Evolutionary conservation across 1,140 invertebrate genomes (phyloP), one percentile per base, ranked within the genome.

Genomic region (Temnothorax longispinosus): DNA sequence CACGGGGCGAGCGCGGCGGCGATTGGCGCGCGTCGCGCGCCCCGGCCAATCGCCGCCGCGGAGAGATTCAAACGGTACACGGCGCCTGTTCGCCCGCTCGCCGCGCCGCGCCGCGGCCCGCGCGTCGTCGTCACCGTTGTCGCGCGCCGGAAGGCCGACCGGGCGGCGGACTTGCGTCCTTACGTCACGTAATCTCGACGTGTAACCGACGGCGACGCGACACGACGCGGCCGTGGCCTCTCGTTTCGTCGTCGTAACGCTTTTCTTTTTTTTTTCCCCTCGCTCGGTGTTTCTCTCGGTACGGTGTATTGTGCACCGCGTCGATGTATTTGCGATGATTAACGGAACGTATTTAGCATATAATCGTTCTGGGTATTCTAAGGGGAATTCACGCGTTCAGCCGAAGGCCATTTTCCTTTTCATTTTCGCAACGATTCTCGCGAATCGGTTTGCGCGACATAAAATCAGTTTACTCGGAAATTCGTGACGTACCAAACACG

Each of bases 41-140:
- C 10, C 1, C 60, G n/a, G 47, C 89, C 91, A 91, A 91, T 91
- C 76, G 67, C 8, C 21, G 62, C 87, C 76, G 64, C 69, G 15
- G 87, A 86, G 89, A 88, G 91, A 92, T 91, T 90, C 88, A 85
- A 92, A 91, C 88, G 91, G 89, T 87, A 77, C 62, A 88, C 64
- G 80, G 18, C 64, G 78, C 41, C 54, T 52, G 77, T 18, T 41
- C 35, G 56, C 41, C 47, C 21, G 41, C 56, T 2, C 78, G 8
- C 21, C 56, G 27, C 69, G 32, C 56, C 74, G 10, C 38, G 60
- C 72, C 38, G 54, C 41, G 21, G 11, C 41, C n/a, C 54, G 18
- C 21, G 0, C 54, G 27, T 27, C 27, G 41, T 76, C 74, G 82
- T 85, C 75, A 56, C 50, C 54, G 75, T 74, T 78, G 82, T 78